Conservation (phyloP, 2,113 vertebrate genomes). For the Rhodinocichla rosea region DNA sequence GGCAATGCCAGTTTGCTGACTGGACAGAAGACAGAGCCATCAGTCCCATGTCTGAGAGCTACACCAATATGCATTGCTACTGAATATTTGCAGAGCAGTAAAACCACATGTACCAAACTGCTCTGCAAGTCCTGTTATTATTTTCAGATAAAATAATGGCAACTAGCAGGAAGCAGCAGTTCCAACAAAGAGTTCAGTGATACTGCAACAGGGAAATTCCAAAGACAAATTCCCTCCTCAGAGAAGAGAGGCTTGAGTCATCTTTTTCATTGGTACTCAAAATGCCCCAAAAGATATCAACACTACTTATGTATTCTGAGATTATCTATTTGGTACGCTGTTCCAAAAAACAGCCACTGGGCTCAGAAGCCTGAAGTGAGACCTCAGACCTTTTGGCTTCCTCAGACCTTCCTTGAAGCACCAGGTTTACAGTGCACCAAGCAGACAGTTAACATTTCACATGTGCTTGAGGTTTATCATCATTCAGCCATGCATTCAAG, state of each 20-base stretch:
- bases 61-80: background rate
- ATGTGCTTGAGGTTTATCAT: background rate
- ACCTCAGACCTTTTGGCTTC: background rate
- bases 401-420: background rate
- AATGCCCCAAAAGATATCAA: background rate
- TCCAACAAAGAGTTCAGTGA: background rate
- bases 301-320: background rate
- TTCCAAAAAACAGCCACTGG: background rate
- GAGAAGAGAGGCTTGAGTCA: background rate
- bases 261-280: background rate
- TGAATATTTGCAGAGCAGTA: background rate
- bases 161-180: background rate
- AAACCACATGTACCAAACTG: background rate
- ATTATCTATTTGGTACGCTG: background rate
- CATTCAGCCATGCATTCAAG: background rate
- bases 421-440: background rate
- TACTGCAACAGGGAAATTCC: background rate
- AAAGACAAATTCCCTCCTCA: background rate
- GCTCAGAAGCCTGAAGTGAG: background rate
- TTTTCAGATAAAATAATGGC: background rate
- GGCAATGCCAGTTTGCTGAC: conserved; percentile 32
- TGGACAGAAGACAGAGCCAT: background rate
- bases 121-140: background rate
- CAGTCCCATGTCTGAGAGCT: background rate
- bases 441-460: background rate